A percentile compares a stretch with the other conserved stretches of the same genome.
Conservation (phyloP, 1,140 invertebrate species). For the Sycobia sp. region DNA sequence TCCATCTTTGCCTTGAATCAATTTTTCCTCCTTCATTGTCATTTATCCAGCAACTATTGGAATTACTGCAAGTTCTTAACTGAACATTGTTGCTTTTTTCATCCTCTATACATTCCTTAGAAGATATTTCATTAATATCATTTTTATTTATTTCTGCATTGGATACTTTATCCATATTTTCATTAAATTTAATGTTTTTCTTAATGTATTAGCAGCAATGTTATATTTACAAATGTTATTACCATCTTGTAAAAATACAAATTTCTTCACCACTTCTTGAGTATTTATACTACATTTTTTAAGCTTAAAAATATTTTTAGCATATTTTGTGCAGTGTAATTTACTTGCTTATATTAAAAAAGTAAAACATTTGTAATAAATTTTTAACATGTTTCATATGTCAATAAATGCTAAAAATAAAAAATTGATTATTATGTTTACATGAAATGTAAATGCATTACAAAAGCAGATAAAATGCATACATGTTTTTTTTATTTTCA, state of each 20-base stretch:
- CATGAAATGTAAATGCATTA: no score
- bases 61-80: not conserved
- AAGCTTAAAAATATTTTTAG: not conserved
- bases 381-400: no score
- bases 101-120: slow-evolving; percentile 7
- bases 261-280: no score
- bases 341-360: no score
- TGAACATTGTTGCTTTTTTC: slow-evolving; percentile 14
- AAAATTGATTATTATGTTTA: no score
- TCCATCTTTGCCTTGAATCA: slow-evolving; percentile 32
- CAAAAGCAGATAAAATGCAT: no score
- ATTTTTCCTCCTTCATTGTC: slow-evolving; percentile 20
- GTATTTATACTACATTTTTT: no score
- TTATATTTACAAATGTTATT: slow-evolving; percentile 3
- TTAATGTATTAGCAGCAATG: not conserved
- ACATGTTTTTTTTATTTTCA: no score
- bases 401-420: no score
- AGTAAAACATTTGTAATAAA: no score
- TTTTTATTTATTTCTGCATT: slow-evolving; percentile 3
- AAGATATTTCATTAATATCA: not conserved
- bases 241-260: slow-evolving; percentile 6
- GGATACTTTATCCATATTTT: slow-evolving; percentile 20
- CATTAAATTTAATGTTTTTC: not conserved
- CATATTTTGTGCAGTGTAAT: not conserved
- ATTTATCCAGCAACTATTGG: slow-evolving; percentile 22